Conservation (phyloP, 2,113 vertebrate genomes). For the Elaphurus davidianus region DNA sequence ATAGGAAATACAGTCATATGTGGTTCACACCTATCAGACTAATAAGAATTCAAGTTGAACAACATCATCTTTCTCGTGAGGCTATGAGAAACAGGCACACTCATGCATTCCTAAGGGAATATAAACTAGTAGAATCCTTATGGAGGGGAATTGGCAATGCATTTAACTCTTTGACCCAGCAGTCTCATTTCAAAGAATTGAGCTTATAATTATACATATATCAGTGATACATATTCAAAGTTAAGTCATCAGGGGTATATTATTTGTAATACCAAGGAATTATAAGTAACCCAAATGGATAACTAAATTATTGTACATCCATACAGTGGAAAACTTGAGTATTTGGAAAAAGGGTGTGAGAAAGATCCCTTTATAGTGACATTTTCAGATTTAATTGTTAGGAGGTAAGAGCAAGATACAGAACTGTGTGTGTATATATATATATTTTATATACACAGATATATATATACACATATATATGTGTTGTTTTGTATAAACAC, state of each 20-base stretch:
- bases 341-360: neutral
- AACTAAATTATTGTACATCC: neutral
- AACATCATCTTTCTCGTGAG: neutral
- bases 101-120: neutral
- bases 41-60: neutral
- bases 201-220: neutral
- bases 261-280: neutral
- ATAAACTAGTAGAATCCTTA: neutral
- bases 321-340: neutral
- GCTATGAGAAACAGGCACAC: neutral
- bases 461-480: neutral
- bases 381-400: neutral
- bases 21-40: neutral
- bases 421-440: neutral
- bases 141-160: neutral
- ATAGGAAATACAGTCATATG: neutral
- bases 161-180: neutral
- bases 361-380: neutral
- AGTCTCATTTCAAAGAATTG: neutral
- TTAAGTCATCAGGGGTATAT: neutral
- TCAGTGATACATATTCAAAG: neutral
- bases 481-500: neutral
- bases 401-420: neutral
- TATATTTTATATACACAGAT: neutral
- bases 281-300: neutral